These are phyloP conservation scores for Gasterosteus nipponicus DNA, from an alignment of 2,113 vertebrate species.

Conservation along the genomic window DNA sequence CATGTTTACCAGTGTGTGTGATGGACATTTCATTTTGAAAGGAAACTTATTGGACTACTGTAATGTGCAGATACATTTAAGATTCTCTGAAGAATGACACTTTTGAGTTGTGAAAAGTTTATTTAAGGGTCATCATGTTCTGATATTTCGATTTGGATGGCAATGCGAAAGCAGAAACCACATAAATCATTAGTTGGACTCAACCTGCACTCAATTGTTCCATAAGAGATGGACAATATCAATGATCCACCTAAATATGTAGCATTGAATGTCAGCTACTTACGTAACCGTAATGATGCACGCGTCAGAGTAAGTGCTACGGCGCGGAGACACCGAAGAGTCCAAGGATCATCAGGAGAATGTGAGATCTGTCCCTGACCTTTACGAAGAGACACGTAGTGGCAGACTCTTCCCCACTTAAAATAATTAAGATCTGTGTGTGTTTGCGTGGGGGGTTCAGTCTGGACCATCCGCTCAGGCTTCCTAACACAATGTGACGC, in stretches of 20 bases:
- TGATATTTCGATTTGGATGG: background rate
- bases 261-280: background rate
- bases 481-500: background rate
- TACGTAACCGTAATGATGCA: background rate
- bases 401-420: background rate
- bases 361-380: background rate
- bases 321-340: background rate
- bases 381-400: background rate
- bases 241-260: background rate
- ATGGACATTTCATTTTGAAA: background rate
- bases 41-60: background rate
- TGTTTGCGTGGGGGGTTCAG: background rate
- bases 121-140: slow-evolving; percentile 1
- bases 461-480: background rate
- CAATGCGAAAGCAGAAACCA: background rate
- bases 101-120: background rate
- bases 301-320: background rate
- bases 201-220: background rate
- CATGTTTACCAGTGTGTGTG: background rate
- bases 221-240: too few relatives aligned
- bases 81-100: background rate
- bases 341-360: background rate
- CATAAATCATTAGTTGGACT: background rate
- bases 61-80: background rate
- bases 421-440: background rate